Conservation (phyloP, 2,113 vertebrate genomes). For the Catharus bicknelli region DNA sequence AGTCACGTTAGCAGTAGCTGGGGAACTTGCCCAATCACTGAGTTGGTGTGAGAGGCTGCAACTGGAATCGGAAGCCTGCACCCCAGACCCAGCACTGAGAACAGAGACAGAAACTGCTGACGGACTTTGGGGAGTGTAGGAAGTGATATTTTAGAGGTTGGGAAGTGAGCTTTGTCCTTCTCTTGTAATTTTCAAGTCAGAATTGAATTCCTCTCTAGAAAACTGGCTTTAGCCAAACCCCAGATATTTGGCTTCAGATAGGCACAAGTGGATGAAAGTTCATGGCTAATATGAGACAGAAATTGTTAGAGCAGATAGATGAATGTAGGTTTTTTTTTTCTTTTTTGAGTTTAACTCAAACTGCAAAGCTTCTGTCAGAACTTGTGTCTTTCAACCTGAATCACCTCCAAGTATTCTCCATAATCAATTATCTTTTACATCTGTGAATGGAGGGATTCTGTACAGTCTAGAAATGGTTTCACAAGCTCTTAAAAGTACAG, state of each 20-base stretch:
- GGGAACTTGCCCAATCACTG: background rate
- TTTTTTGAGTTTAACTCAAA: background rate
- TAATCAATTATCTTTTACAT: background rate
- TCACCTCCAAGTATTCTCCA: background rate
- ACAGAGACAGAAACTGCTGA: background rate
- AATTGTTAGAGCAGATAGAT: background rate
- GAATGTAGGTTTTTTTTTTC: background rate
- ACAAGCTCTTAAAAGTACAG: background rate
- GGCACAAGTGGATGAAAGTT: background rate
- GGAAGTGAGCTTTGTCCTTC: background rate
- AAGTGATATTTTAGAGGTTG: background rate
- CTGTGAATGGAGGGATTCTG: background rate
- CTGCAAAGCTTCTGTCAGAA: background rate
- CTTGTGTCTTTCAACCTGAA: background rate
- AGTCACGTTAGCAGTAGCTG: background rate
- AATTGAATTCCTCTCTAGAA: background rate
- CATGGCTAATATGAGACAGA: background rate
- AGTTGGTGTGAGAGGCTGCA: background rate
- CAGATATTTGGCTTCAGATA: background rate
- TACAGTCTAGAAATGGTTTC: background rate
- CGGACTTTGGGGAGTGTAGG: background rate
- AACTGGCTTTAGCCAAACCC: background rate
- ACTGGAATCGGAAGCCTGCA: background rate
- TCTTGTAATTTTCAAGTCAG: background rate
- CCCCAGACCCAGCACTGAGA: background rate